Evolutionary conservation across 2,888 invertebrate genomes (phyloP), one percentile per base, ranked within the genome.

Genomic region (Coremacera marginata): DNA sequence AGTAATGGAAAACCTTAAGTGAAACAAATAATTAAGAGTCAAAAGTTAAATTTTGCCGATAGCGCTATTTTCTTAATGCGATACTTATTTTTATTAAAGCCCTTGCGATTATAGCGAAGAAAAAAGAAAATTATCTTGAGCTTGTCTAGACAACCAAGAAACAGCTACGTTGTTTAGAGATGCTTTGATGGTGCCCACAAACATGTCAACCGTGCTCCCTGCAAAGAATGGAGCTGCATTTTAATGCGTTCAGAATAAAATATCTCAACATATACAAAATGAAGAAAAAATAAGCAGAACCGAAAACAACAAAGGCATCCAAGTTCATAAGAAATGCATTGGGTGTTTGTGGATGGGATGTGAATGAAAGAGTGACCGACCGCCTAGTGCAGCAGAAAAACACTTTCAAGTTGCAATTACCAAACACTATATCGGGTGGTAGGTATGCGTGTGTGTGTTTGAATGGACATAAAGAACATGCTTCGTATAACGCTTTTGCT

Each of bases 391-490:
- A 49, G 19, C 60, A 37, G 71, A 14, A 25, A 70, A 67, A 67
- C 44, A 37, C 44, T 67, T 31, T 70, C 70, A 52, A 14, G 52
- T 52, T 70, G 70, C 27, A 70, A 70, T 70, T 27, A 31, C 70
- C 51, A 51, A 27, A 37, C n/a, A 16, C 70, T 52, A 34, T 25
- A 19, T 44, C 14, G 44, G n/a, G 16, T 27, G 31, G 25, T 14
- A 22, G 74, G 22, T 44, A 25, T 16, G 22, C 27, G 5, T 55
- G 63, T 62, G 77, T 34, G 44, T 67, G 19, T 74, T 71, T 60
- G 75, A 44, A 57, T 25, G 27, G 34, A 68, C 67, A 60, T 67
- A 27, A 25, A 60, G 57, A 67, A 67, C 67, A 65, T 67, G 55
- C 44, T 44, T 44, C 44, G 44, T 44, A 11, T 44, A 44, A 44